These are phyloP conservation scores for Speoplatyrhinus poulsoni DNA, from an alignment of 2,113 vertebrate species.

Conservation along the genomic window DNA sequence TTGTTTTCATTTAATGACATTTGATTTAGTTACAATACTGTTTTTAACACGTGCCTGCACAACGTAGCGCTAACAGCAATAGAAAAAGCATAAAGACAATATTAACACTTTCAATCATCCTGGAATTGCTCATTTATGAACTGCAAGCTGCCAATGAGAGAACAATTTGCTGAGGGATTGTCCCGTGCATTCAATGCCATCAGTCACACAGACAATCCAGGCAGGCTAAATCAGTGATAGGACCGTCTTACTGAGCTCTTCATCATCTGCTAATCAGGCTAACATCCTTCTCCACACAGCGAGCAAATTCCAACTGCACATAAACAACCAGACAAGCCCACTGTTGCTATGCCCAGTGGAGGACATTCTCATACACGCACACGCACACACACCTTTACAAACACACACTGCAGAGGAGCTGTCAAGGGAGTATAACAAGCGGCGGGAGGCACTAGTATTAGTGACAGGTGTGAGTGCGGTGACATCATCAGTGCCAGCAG, in stretches of 20 bases:
- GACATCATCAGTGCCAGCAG: conserved; percentile 20
- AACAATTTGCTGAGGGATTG: conserved; percentile 61
- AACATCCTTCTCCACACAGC: conserved; percentile 59
- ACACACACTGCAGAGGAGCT: not conserved
- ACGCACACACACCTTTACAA: not conserved
- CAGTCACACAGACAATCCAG: conserved; percentile 58
- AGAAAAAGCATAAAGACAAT: not conserved
- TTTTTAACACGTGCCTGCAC: conserved; percentile 27
- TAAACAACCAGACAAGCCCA: conserved; percentile 39
- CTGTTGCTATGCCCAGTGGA: not conserved
- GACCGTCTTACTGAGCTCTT: conserved; percentile 67
- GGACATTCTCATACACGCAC: not conserved
- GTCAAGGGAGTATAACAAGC: not conserved
- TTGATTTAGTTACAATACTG: not conserved
- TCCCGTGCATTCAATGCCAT: conserved; percentile 46
- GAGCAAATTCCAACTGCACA: conserved; percentile 38
- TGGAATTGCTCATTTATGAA: conserved; percentile 53
- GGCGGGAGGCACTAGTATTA: conserved; percentile 16
- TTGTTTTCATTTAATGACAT: conserved; percentile 13
- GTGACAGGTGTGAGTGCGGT: conserved; percentile 24
- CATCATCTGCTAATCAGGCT: conserved; percentile 64
- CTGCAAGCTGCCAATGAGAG: conserved; percentile 52
- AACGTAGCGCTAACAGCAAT: not conserved
- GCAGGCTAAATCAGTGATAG: conserved; percentile 66
- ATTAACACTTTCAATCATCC: conserved; percentile 27